Evolutionary conservation across 2,113 vertebrate species (phyloP).

Genomic region (Salvator merianae): DNA sequence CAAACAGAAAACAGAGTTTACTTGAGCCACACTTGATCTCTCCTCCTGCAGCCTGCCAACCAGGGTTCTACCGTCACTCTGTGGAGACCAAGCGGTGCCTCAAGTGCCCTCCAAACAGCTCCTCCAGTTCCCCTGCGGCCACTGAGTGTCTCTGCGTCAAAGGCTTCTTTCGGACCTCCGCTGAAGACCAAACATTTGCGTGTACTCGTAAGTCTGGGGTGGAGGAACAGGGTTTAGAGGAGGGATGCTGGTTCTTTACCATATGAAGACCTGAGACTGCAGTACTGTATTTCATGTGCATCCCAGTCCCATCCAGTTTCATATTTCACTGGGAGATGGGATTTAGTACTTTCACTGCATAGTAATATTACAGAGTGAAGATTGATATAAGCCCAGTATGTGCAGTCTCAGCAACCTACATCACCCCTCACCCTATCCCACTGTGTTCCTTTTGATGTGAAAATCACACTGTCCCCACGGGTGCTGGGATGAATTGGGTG

Average conservation of each 20-base stretch:
- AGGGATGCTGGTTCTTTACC: conserved; percentile 7
- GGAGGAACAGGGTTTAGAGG: not conserved
- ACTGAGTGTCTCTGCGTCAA: conserved; percentile 68
- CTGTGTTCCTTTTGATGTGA: too few relatives aligned
- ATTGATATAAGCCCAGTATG: too few relatives aligned
- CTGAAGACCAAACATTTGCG: conserved; percentile 63
- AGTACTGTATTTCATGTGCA: too few relatives aligned
- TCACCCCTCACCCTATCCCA: too few relatives aligned
- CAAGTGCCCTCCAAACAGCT: conserved; percentile 75
- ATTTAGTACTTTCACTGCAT: too few relatives aligned
- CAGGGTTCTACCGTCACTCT: conserved; percentile 70
- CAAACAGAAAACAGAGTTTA: not conserved
- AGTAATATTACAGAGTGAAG: too few relatives aligned
- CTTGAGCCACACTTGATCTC: not conserved
- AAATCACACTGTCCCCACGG: too few relatives aligned
- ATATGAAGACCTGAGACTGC: too few relatives aligned
- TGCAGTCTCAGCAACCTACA: too few relatives aligned
- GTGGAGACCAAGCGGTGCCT: conserved; percentile 59
- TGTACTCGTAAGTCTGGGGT: conserved; percentile 74
- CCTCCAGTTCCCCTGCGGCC: conserved; percentile 57
- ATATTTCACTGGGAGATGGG: too few relatives aligned
- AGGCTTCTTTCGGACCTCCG: conserved; percentile 69
- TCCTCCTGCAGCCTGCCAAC: conserved; percentile 68
- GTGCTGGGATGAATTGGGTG: too few relatives aligned
- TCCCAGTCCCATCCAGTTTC: too few relatives aligned